These are phyloP conservation scores for Acridotheres tristis DNA, from an alignment of 2,797 vertebrate species.

Conservation along the genomic window DNA sequence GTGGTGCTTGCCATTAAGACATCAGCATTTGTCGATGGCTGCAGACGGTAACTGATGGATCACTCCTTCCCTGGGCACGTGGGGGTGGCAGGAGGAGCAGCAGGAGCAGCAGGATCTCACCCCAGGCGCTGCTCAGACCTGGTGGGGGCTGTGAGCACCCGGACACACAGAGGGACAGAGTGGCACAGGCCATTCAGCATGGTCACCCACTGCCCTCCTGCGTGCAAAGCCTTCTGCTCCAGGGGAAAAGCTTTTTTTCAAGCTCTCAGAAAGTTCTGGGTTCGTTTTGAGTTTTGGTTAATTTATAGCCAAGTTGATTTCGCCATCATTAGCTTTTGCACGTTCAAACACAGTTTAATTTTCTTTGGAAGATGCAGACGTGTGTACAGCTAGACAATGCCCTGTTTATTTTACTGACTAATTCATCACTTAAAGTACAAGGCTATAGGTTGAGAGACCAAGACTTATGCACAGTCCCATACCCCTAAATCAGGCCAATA, in stretches of 20 bases:
- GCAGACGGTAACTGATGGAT: background rate
- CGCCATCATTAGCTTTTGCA: slow-evolving; percentile 43
- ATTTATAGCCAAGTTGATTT: slow-evolving; percentile 34
- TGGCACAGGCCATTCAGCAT: rapidly evolving
- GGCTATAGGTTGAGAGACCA: slow-evolving; percentile 60
- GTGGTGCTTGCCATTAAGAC: slow-evolving; percentile 20
- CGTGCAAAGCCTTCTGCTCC: rapidly evolving
- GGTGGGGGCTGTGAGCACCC: background rate
- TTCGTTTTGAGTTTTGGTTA: slow-evolving; percentile 9
- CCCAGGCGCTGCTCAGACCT: background rate
- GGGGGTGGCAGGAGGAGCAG: background rate
- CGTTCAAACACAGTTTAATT: slow-evolving; percentile 46
- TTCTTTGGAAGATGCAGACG: slow-evolving; percentile 53
- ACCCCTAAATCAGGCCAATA: slow-evolving; percentile 71
- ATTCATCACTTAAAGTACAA: slow-evolving; percentile 69
- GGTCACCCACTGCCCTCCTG: background rate
- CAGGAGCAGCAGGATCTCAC: rapidly evolving
- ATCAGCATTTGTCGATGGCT: background rate
- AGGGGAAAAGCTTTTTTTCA: background rate
- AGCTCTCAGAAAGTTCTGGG: background rate
- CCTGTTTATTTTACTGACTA: slow-evolving; percentile 70
- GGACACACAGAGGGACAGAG: background rate
- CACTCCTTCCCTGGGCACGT: rapidly evolving
- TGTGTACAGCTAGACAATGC: slow-evolving; percentile 64
- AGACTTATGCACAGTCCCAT: slow-evolving; percentile 58